Evolutionary conservation across 2,888 invertebrate species (phyloP).

Genomic region (Drosophila pseudotalamancana): DNA sequence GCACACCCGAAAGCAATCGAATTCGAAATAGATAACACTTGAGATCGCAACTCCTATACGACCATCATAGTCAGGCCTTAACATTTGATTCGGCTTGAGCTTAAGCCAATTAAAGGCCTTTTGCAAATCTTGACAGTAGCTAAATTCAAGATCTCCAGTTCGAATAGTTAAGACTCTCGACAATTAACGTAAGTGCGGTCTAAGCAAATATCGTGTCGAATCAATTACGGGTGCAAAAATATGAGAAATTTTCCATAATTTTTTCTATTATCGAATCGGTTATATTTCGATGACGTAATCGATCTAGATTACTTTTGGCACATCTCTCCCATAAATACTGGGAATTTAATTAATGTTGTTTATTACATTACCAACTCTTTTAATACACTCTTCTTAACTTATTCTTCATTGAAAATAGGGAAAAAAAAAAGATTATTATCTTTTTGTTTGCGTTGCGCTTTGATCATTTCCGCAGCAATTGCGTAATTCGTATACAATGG

Average conservation of each 20-base stretch:
- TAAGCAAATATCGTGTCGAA: constrained; percentile 6
- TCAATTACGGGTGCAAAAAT: constrained; percentile 12
- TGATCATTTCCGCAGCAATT: no score
- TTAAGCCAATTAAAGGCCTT: constrained; percentile 7
- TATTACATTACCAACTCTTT: no score
- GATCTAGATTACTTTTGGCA: neutral
- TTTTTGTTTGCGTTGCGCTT: neutral
- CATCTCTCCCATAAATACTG: constrained; percentile 5
- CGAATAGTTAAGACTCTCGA: neutral
- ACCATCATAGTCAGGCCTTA: constrained; percentile 8
- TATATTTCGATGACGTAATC: constrained; percentile 11
- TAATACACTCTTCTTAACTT: no score
- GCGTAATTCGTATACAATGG: no score
- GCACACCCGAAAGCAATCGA: constrained; percentile 14
- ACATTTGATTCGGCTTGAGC: neutral
- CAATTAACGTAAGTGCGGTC: neutral
- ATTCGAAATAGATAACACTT: neutral
- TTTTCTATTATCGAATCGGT: neutral
- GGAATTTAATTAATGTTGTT: constrained; percentile 2
- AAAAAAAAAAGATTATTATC: neutral
- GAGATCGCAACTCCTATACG: neutral
- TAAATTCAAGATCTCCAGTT: no score
- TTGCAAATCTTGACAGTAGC: constrained; percentile 16
- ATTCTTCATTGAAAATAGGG: neutral
- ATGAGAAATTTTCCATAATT: constrained; percentile 4